These are phyloP conservation scores for Parauchenoglanis ngamensis DNA, from an alignment of 2,797 vertebrate genomes.

Conservation along the genomic window DNA sequence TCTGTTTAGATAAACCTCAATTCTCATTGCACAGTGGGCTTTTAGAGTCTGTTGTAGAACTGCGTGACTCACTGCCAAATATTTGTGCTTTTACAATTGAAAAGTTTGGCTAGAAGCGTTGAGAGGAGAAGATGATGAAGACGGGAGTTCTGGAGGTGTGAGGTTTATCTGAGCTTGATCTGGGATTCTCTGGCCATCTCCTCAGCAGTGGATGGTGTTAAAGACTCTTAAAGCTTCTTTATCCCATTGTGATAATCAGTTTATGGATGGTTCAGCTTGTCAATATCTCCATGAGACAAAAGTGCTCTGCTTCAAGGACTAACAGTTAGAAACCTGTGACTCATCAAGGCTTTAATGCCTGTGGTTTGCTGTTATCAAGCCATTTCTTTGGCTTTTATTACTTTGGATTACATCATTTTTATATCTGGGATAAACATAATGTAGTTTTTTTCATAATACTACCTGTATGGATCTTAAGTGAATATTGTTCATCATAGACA, in stretches of 20 bases:
- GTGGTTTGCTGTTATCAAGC: constrained; percentile 2
- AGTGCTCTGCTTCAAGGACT: constrained; percentile 68
- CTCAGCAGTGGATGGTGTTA: constrained; percentile 63
- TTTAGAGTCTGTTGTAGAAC: neutral
- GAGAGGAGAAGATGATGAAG: neutral
- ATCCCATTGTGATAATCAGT: constrained; percentile 82
- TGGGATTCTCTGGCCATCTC: constrained; percentile 38
- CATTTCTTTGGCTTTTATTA: neutral
- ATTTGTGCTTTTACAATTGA: neutral
- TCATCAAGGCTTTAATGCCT: constrained; percentile 37
- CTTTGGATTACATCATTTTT: neutral
- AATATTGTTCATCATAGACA: neutral
- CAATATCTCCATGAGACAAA: constrained; percentile 68
- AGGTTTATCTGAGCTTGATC: constrained; percentile 51
- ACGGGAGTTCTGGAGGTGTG: constrained; percentile 13
- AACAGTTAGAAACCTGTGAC: constrained; percentile 61
- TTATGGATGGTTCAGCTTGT: constrained; percentile 72
- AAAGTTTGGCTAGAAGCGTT: constrained; percentile 44
- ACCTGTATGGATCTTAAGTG: neutral
- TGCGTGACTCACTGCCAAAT: neutral
- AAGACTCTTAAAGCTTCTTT: constrained; percentile 75
- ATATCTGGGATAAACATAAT: neutral
- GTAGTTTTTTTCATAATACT: neutral
- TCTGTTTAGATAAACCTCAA: neutral
- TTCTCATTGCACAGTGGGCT: neutral